phyloP scores from a whole-genome alignment of 2,797 vertebrate genomes.

The Phoebastria nigripes region DNA sequence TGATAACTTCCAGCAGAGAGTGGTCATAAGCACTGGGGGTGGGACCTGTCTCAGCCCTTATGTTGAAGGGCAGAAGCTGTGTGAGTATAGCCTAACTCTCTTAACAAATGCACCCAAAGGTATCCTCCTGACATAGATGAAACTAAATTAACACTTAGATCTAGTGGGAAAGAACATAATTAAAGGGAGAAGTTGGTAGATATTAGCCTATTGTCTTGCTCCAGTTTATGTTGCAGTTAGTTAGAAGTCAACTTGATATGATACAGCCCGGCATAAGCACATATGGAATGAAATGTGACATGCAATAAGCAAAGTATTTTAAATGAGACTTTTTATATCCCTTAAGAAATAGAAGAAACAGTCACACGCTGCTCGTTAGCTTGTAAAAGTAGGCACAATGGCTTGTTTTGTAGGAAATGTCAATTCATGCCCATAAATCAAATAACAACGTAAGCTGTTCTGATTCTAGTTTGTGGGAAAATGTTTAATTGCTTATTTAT shows the following conservation, averaged over 20 bases:
- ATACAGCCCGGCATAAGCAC: background rate
- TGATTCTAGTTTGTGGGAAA: slow-evolving; percentile 21
- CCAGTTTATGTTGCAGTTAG: background rate
- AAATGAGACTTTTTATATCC: slow-evolving; percentile 46
- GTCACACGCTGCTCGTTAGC: slow-evolving; percentile 24
- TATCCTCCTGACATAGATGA: background rate
- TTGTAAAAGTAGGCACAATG: slow-evolving; percentile 46
- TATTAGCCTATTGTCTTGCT: background rate
- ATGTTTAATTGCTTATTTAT: slow-evolving; percentile 26
- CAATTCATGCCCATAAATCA: slow-evolving; percentile 36
- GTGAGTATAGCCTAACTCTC: background rate
- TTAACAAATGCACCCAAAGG: background rate
- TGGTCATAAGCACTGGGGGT: background rate
- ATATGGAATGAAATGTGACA: slow-evolving; percentile 50
- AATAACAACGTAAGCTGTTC: background rate
- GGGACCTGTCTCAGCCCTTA: background rate
- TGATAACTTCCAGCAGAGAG: background rate
- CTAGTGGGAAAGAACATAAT: background rate
- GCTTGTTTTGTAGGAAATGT: slow-evolving; percentile 43
- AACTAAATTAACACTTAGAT: background rate
- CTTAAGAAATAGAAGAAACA: slow-evolving; percentile 40
- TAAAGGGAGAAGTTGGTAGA: background rate
- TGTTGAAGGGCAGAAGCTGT: background rate
- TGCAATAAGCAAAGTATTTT: slow-evolving; percentile 32
- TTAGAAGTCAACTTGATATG: slow-evolving; percentile 2